phyloP scores from a whole-genome alignment of 1,140 invertebrate species.

The Drosophila navojoa region DNA sequence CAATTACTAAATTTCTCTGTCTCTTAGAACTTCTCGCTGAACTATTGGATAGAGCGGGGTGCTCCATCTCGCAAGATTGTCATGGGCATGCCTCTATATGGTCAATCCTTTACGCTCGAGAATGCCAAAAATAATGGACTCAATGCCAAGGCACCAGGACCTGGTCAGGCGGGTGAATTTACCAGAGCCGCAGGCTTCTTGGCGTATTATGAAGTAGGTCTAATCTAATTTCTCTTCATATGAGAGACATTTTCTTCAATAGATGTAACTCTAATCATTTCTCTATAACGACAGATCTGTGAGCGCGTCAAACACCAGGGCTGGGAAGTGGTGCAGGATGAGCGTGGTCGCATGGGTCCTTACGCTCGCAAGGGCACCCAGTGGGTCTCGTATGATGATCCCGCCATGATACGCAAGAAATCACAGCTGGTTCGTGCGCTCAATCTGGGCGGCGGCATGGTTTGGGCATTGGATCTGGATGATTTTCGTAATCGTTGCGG shows the following conservation, averaged over 20 bases:
- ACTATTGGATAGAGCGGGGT: constrained; percentile 94
- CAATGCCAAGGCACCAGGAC: constrained; percentile 89
- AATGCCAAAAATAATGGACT: constrained; percentile 87
- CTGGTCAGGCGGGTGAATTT: constrained; percentile 91
- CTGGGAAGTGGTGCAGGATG: constrained; percentile 92
- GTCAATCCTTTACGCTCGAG: constrained; percentile 91
- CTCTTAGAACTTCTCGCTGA: constrained; percentile 91
- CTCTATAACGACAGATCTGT: constrained; percentile 87
- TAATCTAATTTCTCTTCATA: not conserved
- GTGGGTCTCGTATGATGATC: constrained; percentile 95
- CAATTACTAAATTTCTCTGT: constrained; percentile 47
- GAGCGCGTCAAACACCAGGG: constrained; percentile 89
- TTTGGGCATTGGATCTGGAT: constrained; percentile 95
- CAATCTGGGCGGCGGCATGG: constrained; percentile 93
- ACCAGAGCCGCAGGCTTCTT: constrained; percentile 93
- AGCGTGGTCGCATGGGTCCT: constrained; percentile 91
- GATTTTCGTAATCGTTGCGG: constrained; percentile 91
- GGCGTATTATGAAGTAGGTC: constrained; percentile 92
- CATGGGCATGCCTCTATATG: constrained; percentile 96
- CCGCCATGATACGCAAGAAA: constrained; percentile 91
- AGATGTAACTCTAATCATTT: not conserved
- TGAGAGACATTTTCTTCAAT: not conserved
- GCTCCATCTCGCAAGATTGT: constrained; percentile 91
- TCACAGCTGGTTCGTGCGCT: constrained; percentile 90
- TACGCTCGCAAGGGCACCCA: constrained; percentile 93